Percentiles rank a stretch among this genome's conserved stretches.
phyloP scores from a whole-genome alignment of 2,113 vertebrate genomes.

The Chunga burmeisteri region DNA sequence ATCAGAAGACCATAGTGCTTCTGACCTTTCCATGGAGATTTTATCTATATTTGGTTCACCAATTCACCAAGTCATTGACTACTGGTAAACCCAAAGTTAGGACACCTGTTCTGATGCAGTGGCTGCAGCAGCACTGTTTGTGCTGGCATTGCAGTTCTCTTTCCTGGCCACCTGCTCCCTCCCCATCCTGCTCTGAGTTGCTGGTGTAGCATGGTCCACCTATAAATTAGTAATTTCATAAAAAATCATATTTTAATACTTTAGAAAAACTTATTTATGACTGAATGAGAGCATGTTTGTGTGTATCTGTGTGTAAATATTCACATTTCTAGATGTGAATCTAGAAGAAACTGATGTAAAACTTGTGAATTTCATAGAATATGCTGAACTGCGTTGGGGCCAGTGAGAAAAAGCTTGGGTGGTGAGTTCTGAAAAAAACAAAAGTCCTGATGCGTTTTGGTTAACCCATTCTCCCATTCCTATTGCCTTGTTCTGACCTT shows the following conservation, averaged over 20 bases:
- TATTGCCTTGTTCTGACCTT: not conserved
- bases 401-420: not conserved
- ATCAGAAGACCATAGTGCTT: not conserved
- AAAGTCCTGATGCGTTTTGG: not conserved
- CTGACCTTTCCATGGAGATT: not conserved
- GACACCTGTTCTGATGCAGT: not conserved
- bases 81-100: not conserved
- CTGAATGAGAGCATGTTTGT: not conserved
- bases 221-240: not conserved
- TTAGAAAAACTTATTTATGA: accelerated
- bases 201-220: not conserved
- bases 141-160: not conserved
- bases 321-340: not conserved
- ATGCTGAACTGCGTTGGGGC: not conserved
- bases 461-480: not conserved
- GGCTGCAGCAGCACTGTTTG: not conserved
- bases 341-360: not conserved
- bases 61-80: not conserved
- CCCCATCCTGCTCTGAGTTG: not conserved
- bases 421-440: not conserved
- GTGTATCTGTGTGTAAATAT: not conserved
- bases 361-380: not conserved
- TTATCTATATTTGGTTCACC: not conserved
- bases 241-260: not conserved
- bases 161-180: conserved; percentile 41